These are phyloP conservation scores for Cheilosia vernalis DNA, from an alignment of 2,888 invertebrate species.

Conservation along the genomic window DNA sequence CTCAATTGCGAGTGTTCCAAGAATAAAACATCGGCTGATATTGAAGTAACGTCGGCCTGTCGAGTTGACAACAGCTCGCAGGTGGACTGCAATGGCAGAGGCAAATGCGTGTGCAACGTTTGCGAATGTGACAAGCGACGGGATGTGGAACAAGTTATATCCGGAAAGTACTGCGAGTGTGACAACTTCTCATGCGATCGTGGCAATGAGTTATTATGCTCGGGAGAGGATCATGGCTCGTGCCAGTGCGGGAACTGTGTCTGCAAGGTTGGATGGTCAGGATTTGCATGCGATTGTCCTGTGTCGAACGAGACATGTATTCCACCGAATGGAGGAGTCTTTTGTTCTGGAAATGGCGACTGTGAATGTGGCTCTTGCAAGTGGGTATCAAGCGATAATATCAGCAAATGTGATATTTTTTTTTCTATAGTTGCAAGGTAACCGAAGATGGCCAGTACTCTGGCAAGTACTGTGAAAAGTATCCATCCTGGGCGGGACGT, in stretches of 20 bases:
- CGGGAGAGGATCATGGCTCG: conserved; percentile 90
- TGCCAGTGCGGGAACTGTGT: conserved; percentile 95
- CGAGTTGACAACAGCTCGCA: conserved; percentile 87
- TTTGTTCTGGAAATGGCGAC: conserved; percentile 92
- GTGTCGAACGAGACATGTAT: conserved; percentile 90
- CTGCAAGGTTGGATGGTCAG: conserved; percentile 92
- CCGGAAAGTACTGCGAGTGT: conserved; percentile 95
- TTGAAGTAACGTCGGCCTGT: conserved; percentile 84
- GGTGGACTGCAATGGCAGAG: conserved; percentile 90
- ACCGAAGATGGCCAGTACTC: conserved; percentile 89
- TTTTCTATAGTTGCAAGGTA: conserved; percentile 84
- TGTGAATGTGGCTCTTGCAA: conserved; percentile 96
- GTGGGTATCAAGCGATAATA: conserved; percentile 69
- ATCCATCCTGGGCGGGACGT: conserved; percentile 95
- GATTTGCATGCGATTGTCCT: conserved; percentile 93
- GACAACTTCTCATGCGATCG: conserved; percentile 98
- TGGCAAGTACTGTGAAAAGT: conserved; percentile 95
- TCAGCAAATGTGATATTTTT: not conserved
- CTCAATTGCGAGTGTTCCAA: conserved; percentile 93
- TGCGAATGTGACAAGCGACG: conserved; percentile 89
- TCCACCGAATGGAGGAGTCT: conserved; percentile 87
- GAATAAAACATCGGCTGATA: conserved; percentile 80
- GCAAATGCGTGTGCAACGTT: conserved; percentile 92
- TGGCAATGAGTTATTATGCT: conserved; percentile 91
- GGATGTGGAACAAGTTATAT: conserved; percentile 87